Evolutionary conservation across 2,113 vertebrate genomes (phyloP).

Genomic region (Grus americana): DNA sequence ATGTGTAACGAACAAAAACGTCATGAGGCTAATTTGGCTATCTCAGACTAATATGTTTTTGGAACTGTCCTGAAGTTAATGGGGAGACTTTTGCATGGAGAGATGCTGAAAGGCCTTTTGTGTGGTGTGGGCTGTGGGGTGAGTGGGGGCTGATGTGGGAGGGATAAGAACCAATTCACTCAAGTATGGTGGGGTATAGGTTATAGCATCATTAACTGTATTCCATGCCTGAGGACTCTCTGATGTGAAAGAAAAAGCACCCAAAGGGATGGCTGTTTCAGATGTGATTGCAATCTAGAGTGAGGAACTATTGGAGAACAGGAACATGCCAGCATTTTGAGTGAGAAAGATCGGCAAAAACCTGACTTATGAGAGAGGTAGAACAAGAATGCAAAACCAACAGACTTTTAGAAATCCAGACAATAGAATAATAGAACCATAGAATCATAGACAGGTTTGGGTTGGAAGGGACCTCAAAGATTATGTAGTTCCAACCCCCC

Average conservation of each 20-base stretch:
- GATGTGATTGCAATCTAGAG: background rate
- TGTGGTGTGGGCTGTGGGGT: background rate
- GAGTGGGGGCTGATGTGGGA: fast-evolving
- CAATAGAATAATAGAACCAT: no score
- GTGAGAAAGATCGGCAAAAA: background rate
- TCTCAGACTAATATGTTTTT: background rate
- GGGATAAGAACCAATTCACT: background rate
- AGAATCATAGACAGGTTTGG: no score
- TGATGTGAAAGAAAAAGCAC: background rate
- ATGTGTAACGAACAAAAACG: background rate
- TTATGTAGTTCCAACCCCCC: no score
- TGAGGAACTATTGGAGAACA: background rate
- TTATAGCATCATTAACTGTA: background rate
- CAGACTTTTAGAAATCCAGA: background rate
- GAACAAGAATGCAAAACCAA: background rate
- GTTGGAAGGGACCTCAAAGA: no score
- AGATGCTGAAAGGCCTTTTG: background rate
- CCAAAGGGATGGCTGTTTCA: background rate
- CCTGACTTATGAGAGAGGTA: background rate
- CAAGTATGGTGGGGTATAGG: background rate
- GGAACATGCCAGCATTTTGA: background rate
- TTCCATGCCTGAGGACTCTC: background rate
- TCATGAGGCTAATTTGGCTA: background rate
- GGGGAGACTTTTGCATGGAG: background rate
- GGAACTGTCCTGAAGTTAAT: background rate